A percentile compares a stretch with the other conserved stretches of the same genome.
These are phyloP conservation scores for Rambutsinella grinnellia DNA, from an alignment of 2,888 invertebrate species.

Conservation along the genomic window DNA sequence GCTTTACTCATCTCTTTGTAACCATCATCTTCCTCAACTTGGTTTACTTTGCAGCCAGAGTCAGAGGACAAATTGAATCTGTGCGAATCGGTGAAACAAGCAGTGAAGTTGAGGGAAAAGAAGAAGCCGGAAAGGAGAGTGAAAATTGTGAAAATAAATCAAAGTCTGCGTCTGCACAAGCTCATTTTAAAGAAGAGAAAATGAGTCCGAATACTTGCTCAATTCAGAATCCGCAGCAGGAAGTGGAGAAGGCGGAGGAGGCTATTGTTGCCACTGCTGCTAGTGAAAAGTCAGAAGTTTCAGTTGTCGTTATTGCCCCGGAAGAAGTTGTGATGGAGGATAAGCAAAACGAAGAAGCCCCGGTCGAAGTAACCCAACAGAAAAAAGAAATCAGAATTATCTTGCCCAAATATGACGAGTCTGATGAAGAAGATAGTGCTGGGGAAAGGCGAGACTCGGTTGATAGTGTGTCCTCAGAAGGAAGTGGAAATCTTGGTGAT, in stretches of 20 bases:
- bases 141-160: neutral
- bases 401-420: constrained; percentile 10
- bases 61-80: neutral
- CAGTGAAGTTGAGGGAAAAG: constrained; percentile 19
- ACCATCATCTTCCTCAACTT: constrained; percentile 53
- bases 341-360: neutral
- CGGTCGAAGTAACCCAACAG: neutral
- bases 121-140: constrained; percentile 24
- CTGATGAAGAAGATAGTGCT: constrained; percentile 9
- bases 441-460: constrained; percentile 37
- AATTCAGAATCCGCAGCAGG: constrained; percentile 42
- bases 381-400: constrained; percentile 23
- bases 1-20: constrained; percentile 42
- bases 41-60: constrained; percentile 22
- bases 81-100: constrained; percentile 14
- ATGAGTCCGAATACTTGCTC: constrained; percentile 52
- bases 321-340: neutral
- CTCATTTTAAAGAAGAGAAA: neutral
- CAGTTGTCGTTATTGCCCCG: constrained; percentile 10
- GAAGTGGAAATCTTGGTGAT: constrained; percentile 43
- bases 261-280: constrained; percentile 33
- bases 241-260: constrained; percentile 44
- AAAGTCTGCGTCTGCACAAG: neutral
- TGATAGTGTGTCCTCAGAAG: constrained; percentile 45
- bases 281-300: constrained; percentile 29